These are phyloP conservation scores for Hyphantria cunea DNA, from an alignment of 1,140 invertebrate species.

Conservation along the genomic window DNA sequence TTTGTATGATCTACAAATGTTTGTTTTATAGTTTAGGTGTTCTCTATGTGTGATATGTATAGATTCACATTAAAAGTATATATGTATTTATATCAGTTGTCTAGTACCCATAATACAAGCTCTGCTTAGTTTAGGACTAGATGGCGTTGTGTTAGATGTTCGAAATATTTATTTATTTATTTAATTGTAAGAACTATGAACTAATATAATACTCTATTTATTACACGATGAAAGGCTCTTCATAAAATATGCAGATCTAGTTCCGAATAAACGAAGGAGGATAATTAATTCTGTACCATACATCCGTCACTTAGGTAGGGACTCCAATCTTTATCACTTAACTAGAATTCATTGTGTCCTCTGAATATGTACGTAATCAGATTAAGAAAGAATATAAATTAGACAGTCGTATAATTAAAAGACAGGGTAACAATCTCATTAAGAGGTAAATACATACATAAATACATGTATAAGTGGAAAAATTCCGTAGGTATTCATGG, in stretches of 20 bases:
- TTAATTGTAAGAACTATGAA: neutral
- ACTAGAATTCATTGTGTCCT: conserved; percentile 16
- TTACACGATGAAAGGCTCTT: neutral
- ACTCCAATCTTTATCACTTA: conserved; percentile 8
- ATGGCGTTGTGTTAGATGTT: no score
- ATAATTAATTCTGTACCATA: conserved; percentile 23
- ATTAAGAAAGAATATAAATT: conserved; percentile 3
- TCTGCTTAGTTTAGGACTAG: no score
- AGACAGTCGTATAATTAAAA: neutral
- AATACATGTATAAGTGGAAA: no score
- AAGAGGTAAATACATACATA: no score
- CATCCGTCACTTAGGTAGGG: conserved; percentile 9
- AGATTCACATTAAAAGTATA: no score
- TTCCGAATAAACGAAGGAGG: conserved; percentile 15
- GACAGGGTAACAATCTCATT: neutral
- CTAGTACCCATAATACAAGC: no score
- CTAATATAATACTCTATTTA: neutral
- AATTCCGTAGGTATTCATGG: no score
- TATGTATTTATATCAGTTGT: no score
- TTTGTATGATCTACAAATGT: no score
- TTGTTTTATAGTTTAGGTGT: no score
- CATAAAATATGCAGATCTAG: conserved; percentile 23
- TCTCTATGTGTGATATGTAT: no score
- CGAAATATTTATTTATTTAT: no score
- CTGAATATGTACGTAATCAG: conserved; percentile 8